Percentiles rank a stretch among this genome's conserved stretches.
Evolutionary conservation across 2,888 invertebrate species (phyloP).

Genomic region (Gisinianus flammeolus): DNA sequence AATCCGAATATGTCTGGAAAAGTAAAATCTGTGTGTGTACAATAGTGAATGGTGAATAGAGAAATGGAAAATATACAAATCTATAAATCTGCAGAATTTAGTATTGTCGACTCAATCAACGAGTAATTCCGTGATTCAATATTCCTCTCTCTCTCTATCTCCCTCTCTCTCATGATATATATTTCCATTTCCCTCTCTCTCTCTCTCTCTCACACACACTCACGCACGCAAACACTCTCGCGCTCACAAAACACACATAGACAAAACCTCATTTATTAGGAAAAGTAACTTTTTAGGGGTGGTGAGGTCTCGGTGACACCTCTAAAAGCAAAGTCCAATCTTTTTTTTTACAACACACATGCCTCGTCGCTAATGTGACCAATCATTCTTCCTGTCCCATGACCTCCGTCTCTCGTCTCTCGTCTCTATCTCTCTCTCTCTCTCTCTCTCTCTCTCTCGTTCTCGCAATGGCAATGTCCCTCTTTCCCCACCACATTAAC

Average conservation of each 20-base stretch:
- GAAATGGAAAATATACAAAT: neutral
- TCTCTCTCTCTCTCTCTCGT: neutral
- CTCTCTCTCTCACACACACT: too few species aligned
- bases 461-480: too few species aligned
- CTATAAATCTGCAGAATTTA: too few species aligned
- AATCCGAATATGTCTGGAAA: too few species aligned
- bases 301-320: slow-evolving; percentile 17
- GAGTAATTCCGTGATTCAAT: slow-evolving; percentile 1
- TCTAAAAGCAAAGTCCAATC: slow-evolving; percentile 24
- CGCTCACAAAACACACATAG: too few species aligned
- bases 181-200: neutral
- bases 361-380: neutral
- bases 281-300: neutral
- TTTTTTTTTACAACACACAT: neutral
- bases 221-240: too few species aligned
- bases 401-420: neutral
- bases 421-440: neutral
- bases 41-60: neutral
- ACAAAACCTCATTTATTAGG: neutral
- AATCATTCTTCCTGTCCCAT: slow-evolving; percentile 27
- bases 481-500: slow-evolving; percentile 22
- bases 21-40: too few species aligned
- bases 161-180: neutral
- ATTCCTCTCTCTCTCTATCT: neutral
- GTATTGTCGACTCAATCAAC: neutral